A percentile compares a stretch with the other conserved stretches of the same genome.
Conservation (phyloP, 1,140 invertebrate genomes). For the Macrobrachium nipponense region DNA sequence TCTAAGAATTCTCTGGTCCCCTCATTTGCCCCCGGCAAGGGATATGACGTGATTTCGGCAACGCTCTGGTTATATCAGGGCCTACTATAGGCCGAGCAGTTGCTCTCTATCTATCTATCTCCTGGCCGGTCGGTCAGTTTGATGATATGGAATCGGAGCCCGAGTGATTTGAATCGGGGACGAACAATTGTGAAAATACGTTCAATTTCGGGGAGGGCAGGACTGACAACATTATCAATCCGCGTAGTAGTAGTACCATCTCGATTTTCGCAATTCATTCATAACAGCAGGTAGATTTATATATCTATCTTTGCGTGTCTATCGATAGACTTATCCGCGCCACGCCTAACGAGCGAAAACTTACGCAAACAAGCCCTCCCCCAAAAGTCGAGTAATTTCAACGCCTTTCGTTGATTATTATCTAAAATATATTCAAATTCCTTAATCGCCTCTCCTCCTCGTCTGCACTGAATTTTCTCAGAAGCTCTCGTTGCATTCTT, state of each 20-base stretch:
- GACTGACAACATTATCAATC: background rate
- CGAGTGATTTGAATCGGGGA: too few species aligned
- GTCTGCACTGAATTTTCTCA: too few species aligned
- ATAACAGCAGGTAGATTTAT: slow-evolving; percentile 3
- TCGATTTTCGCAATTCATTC: background rate
- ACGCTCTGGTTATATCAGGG: too few species aligned
- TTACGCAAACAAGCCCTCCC: background rate
- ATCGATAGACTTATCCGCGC: background rate
- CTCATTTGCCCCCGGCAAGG: too few species aligned
- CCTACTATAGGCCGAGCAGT: too few species aligned
- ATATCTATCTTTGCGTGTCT: background rate
- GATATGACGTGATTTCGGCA: too few species aligned
- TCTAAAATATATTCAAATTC: slow-evolving; percentile 44
- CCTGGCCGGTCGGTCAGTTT: too few species aligned
- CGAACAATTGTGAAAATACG: too few species aligned
- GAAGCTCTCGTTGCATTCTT: too few species aligned
- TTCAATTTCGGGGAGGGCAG: background rate
- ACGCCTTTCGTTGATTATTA: slow-evolving; percentile 43
- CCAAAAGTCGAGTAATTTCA: slow-evolving; percentile 26
- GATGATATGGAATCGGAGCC: too few species aligned
- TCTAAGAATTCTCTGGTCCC: too few species aligned
- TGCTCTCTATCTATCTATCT: too few species aligned
- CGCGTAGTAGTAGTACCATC: background rate
- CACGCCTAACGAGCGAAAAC: background rate
- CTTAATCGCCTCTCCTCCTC: background rate